A percentile compares a stretch with the other conserved stretches of the same genome.
Conservation (phyloP, 2,113 vertebrate genomes). For the Meriones unguiculatus region DNA sequence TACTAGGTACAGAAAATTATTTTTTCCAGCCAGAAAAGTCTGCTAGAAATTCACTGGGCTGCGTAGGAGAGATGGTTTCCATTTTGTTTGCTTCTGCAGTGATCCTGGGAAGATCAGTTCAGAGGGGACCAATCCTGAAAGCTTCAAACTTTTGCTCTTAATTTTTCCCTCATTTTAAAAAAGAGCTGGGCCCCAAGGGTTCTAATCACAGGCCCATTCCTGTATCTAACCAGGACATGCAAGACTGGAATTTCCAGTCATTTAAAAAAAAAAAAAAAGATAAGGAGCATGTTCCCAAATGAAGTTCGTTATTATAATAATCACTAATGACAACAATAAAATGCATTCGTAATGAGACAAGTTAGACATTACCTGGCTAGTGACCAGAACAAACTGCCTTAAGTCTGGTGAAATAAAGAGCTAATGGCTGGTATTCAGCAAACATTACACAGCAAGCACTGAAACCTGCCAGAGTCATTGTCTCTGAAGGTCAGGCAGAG, state of each 20-base stretch:
- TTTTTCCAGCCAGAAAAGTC: neutral
- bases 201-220: neutral
- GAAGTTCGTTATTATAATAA: conserved; percentile 20
- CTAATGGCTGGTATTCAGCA: neutral
- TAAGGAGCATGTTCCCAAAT: neutral
- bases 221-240: neutral
- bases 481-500: neutral
- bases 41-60: neutral
- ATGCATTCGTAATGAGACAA: neutral
- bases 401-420: conserved; percentile 31
- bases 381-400: conserved; percentile 30
- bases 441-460: neutral
- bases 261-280: neutral
- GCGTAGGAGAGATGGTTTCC: neutral
- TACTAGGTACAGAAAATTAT: neutral
- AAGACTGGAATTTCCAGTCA: conserved; percentile 4
- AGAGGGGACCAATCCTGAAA: neutral
- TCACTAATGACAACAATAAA: conserved; percentile 21
- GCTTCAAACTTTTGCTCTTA: neutral
- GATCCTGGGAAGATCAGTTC: neutral
- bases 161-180: conserved; percentile 48
- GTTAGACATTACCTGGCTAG: conserved; percentile 18
- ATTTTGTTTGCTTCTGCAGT: neutral
- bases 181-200: neutral
- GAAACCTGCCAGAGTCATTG: conserved; percentile 21